Evolutionary conservation across 2,113 vertebrate genomes (phyloP), one percentile per base, ranked within the genome.

Genomic region (Myiagra hebetior): DNA sequence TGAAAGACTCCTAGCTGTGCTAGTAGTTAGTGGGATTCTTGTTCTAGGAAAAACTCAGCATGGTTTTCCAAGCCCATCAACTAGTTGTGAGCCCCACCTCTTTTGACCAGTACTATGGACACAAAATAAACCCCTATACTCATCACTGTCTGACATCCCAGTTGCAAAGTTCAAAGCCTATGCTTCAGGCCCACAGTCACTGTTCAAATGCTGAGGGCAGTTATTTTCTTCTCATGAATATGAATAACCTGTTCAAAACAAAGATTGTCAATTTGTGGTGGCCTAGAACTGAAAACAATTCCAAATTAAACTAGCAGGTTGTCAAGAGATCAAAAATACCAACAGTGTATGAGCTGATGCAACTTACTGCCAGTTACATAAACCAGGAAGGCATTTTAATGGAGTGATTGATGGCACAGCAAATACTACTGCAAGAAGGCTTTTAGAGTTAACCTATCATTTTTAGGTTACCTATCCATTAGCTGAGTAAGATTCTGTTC

Each of bases 271-370:
- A 22, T 55, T 41, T 87, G 50, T 44, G 46, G 50, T 42, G 44
- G 63, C 31, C 70, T 81, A 68, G 56, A 26, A 79, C 60, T 65
- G 78, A 76, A 69, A 69, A 44, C 22, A 82, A 59, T 78, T 90
- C 49, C 13, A 60, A 83, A 92, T 57, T 86, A 94, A 82, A 77
- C 44, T 47, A 75, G 42, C 21, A 92, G 41, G 47, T 28, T 93
- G 41, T 59, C 52, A 88, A 72, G 41, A 67, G 26, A 89, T 92
- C 46, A 96, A 94, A 96, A 94, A 79, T 80, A 85, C 20, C 72
- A 94, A 70, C 31, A 89, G 55, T 70, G 28, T 56, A 47, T 37
- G 41, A 89, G 44, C 56, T 77, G 77, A 77, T 78, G 44, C 44
- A 94, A 75, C 9, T 85, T 53, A 70, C 13, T 77, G n/a, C 21